These are phyloP conservation scores for Lamellibrachia luymesi DNA, from an alignment of 1,140 invertebrate species.

Conservation along the genomic window DNA sequence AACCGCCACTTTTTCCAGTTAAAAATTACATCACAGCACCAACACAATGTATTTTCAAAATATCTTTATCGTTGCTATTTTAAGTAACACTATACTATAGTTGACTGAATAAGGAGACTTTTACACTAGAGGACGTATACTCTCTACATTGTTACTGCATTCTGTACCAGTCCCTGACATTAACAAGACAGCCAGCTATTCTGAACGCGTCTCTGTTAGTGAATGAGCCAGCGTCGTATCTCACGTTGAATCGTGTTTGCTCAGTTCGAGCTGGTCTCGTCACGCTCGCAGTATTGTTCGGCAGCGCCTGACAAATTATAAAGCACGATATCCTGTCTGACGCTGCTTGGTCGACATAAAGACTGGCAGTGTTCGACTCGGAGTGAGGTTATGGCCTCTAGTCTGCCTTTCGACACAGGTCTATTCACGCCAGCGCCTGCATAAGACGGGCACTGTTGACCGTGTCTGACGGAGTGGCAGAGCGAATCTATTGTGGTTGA, in stretches of 20 bases:
- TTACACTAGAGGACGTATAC: neutral
- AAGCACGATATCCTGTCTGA: neutral
- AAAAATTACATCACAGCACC: too few relatives aligned
- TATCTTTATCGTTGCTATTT: too few relatives aligned
- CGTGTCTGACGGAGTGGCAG: neutral
- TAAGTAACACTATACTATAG: too few relatives aligned
- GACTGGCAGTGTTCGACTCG: neutral
- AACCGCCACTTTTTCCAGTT: too few relatives aligned
- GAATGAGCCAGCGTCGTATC: neutral
- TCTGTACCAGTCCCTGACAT: neutral
- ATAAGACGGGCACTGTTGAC: neutral
- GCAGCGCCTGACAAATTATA: neutral
- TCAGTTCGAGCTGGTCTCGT: neutral
- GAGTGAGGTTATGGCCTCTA: neutral
- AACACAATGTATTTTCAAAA: too few relatives aligned
- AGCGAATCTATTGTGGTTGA: neutral
- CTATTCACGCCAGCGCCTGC: neutral
- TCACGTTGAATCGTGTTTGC: neutral
- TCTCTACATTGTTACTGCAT: neutral
- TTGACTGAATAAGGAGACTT: too few relatives aligned
- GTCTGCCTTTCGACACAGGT: neutral
- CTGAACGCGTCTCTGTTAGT: neutral
- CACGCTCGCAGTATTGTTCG: neutral
- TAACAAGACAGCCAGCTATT: neutral
- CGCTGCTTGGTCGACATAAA: neutral